Percentiles rank a stretch among this genome's conserved stretches.
Conservation (phyloP, 2,113 vertebrate species). For the Propithecus coquereli region DNA sequence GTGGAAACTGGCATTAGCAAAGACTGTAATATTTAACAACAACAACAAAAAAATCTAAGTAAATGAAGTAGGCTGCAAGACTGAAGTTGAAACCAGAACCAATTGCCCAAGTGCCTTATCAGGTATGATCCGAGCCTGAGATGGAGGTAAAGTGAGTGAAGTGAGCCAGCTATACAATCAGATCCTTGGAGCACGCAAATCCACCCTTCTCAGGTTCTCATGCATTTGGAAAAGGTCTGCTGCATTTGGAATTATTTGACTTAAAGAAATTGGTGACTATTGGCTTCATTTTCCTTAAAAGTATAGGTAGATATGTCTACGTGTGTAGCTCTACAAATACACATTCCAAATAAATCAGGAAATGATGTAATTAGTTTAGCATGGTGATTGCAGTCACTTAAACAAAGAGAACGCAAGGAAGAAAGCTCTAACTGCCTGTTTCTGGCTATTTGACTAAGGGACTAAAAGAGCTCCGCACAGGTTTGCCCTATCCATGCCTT, state of each 20-base stretch:
- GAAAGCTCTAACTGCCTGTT: not conserved
- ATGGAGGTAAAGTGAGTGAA: not conserved
- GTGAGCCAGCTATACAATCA: slow-evolving; percentile 49
- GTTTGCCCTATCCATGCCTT: not conserved
- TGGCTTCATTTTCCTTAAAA: slow-evolving; percentile 56
- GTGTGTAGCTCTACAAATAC: not conserved
- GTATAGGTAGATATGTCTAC: not conserved
- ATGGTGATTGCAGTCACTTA: slow-evolving; percentile 44
- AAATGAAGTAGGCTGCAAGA: slow-evolving; percentile 11
- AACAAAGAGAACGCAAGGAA: not conserved
- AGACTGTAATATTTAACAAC: not conserved
- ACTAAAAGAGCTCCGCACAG: not conserved
- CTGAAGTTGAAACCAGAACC: slow-evolving; percentile 53
- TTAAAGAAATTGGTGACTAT: not conserved
- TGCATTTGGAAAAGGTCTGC: slow-evolving; percentile 24
- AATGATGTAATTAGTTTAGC: slow-evolving; percentile 66
- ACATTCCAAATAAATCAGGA: slow-evolving; percentile 66
- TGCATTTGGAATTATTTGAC: slow-evolving; percentile 46
- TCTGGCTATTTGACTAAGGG: not conserved
- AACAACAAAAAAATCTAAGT: not conserved
- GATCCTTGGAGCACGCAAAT: not conserved
- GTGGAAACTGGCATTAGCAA: not conserved
- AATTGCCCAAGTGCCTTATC: slow-evolving; percentile 35
- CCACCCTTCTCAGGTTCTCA: slow-evolving; percentile 16
- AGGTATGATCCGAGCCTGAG: not conserved